Base-by-base conservation (phyloP, 2,888 invertebrate species). In the Diarsia rubi region DNA sequence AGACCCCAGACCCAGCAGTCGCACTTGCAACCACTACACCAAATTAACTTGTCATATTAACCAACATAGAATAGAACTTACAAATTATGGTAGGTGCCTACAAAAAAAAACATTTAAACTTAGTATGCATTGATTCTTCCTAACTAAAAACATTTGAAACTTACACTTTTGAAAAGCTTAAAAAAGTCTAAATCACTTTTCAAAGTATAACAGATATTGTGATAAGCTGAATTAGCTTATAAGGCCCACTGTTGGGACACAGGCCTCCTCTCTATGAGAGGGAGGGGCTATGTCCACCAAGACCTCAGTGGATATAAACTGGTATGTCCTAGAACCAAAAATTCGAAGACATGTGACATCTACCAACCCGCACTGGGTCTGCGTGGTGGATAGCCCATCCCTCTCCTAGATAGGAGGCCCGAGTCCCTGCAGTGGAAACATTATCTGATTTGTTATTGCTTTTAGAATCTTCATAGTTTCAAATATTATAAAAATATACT, bases 61-160 rank as follows among this genome's bases (percentile, higher is more conserved):
- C 8, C 6, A 74, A 68, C 31, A 8, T 5, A 77, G 49, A 44
- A 74, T 24, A 31, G 3, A 24, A 37, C 69, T 27, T 47, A 78
- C 14, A 3, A 9, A 57, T 19, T 47, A 78, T 21, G 42, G 54
- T 74, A 45, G 21, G 21, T n/a, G 44, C 42, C 42, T 78, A 69
- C 16, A 75, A 79, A 69, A 78, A 69, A 78, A 79, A 69, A 75
- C 2, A 42, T 8, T 19, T 42, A 31, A 14, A 42, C 3, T 73
- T 62, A 44, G 19, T 42, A 57, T 47, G 37, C 73, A 77, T 73
- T 73, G 47, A 63, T 44, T 44, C 49, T 19, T 8, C 19, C 4
- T 63, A 62, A 44, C 42, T 1, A 47, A 60, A 71, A 27, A 42
- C 60, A 75, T 47, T 49, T 37, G 11, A 37, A 47, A 74, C 24